Conservation (phyloP, 2,797 vertebrate genomes). For the Basileuterus tristriatus region DNA sequence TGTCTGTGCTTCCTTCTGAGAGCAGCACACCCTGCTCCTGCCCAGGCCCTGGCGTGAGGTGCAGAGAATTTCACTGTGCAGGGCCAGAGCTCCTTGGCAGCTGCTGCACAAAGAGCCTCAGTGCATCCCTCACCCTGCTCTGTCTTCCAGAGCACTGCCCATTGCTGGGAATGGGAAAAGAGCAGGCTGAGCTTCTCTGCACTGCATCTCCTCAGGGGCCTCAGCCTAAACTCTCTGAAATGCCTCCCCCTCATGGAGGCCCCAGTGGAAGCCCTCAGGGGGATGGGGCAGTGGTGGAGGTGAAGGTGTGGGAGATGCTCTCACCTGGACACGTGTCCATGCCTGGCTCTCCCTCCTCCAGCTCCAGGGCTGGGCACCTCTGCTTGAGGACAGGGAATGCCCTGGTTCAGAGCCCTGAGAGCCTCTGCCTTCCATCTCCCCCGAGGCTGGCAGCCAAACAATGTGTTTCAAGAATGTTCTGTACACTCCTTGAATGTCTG, state of each 20-base stretch:
- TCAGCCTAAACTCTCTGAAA: not conserved
- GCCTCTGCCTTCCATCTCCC: not conserved
- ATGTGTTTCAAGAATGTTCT: not conserved
- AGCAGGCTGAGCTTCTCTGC: not conserved
- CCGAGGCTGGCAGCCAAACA: not conserved
- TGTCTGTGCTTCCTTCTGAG: not conserved
- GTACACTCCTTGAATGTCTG: not conserved
- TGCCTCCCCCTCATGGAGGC: fast-evolving
- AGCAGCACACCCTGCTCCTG: not conserved
- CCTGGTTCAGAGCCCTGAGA: not conserved
- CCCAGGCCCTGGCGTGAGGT: fast-evolving
- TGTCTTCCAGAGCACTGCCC: not conserved
- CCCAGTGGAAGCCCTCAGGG: not conserved
- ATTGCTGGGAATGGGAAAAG: fast-evolving
- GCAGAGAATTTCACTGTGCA: fast-evolving
- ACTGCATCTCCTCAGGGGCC: fast-evolving
- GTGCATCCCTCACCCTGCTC: fast-evolving
- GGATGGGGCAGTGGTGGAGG: not conserved
- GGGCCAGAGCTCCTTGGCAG: not conserved
- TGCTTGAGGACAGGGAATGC: not conserved
- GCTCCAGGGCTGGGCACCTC: not conserved
- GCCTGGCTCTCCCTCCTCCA: not conserved
- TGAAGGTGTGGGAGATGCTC: not conserved
- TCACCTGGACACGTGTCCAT: fast-evolving
- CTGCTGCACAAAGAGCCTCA: not conserved